Evolutionary conservation across 53 echinoderm and acorn worm genomes (phyloP).

Genomic region (Apostichopus leukothele): DNA sequence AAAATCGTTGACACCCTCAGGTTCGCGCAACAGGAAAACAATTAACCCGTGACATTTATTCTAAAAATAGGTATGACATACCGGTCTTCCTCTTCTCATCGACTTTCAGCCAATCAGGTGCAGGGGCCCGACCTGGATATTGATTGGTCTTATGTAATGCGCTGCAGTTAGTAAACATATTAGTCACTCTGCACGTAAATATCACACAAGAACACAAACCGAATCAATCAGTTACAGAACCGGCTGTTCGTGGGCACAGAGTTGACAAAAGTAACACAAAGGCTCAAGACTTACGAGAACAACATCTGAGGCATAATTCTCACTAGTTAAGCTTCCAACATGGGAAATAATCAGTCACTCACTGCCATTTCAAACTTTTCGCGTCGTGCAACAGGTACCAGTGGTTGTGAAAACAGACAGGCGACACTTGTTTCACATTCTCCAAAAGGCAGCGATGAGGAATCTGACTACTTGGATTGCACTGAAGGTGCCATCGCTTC

Average conservation of each 20-base stretch:
- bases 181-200: too few relatives aligned
- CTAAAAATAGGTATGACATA: neutral
- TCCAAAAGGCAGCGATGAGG: neutral
- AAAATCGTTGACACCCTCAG: neutral
- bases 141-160: too few relatives aligned
- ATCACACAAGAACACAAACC: too few relatives aligned
- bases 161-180: too few relatives aligned
- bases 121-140: neutral
- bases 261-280: too few relatives aligned
- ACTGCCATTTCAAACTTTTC: neutral
- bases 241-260: too few relatives aligned
- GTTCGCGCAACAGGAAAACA: neutral
- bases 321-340: neutral
- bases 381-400: constrained; percentile 3
- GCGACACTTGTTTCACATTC: neutral
- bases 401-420: neutral
- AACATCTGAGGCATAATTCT: too few relatives aligned
- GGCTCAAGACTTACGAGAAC: too few relatives aligned
- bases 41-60: neutral
- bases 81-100: neutral
- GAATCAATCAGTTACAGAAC: too few relatives aligned
- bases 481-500: constrained; percentile 11
- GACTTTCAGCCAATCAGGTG: neutral
- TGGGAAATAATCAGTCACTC: neutral
- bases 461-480: constrained; percentile 1